Evolutionary conservation across 1,140 invertebrate species (phyloP), one percentile per base, ranked within the genome.

Genomic region (Apis mellifera): DNA sequence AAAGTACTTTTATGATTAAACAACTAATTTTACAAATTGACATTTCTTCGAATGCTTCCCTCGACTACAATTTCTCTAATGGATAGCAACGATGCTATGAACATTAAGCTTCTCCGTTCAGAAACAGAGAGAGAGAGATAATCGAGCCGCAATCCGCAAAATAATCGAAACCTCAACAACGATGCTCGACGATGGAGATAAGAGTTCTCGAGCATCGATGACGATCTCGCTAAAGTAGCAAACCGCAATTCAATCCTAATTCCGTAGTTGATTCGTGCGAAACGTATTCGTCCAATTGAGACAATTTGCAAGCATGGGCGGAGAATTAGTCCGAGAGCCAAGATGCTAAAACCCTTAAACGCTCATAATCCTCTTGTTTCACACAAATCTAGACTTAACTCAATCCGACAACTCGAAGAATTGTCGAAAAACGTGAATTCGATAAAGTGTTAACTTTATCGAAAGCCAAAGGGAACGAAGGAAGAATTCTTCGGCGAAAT

Each of bases 401-500:
- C n/a, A n/a, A 7, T 42, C 32, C 32, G 5, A 42, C 7, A 42
- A 42, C 32, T 42, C 0, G 32, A 26, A 26, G 1, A 26, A 26
- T 26, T 26, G 1, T 32, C 2, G 2, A 32, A 32, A 32, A 32
- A 42, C 32, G 32, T 7, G 5, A 42, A 42, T 42, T 42, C 7
- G 65, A 7, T 50, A 11, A 19, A 59, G n/a, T n/a, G n/a, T 3
- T 23, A 26, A 12, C 2, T 19, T 19, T n/a, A n/a, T 4, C 11
- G 9, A 9, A 50, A 26, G 17, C 54, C 9, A 21, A 50, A 11
- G 42, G 48, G n/a, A n/a, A n/a, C n/a, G n/a, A n/a, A 21, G 23
- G 42, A 86, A 80, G 23, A 86, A 80, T 84, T 86, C 17, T 60
- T 70, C 48, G 32, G n/a, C 23, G 32, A 65, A 62, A 64, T 12